Conservation (phyloP, 2,113 vertebrate genomes). For the Pseudopipra pipra region DNA sequence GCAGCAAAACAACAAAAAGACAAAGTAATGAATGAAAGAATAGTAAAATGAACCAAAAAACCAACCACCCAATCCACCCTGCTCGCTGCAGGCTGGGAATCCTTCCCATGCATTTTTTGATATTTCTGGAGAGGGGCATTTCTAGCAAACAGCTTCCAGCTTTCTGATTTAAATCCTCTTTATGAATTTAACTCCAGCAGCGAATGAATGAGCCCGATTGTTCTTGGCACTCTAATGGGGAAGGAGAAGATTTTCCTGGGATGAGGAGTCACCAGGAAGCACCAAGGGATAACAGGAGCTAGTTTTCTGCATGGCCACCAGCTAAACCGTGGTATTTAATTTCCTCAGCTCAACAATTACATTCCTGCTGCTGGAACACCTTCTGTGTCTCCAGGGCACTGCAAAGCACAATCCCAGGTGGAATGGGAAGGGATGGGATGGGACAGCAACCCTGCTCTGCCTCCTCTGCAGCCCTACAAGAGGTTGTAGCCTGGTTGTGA, state of each 20-base stretch:
- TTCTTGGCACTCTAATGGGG: background rate
- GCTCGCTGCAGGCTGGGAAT: background rate
- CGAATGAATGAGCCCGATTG: background rate
- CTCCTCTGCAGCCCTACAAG: background rate
- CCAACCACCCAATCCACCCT: too few relatives aligned
- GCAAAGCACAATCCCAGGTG: background rate
- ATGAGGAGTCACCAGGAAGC: background rate
- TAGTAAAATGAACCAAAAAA: background rate
- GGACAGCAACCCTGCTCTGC: background rate
- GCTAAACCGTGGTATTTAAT: background rate
- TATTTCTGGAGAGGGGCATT: background rate
- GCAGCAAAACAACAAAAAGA: background rate
- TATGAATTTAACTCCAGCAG: rapidly evolving
- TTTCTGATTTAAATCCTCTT: background rate
- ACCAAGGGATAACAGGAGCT: background rate
- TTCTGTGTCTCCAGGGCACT: background rate
- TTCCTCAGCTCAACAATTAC: rapidly evolving
- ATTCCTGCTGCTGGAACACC: background rate
- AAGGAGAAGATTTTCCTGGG: background rate
- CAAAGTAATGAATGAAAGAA: background rate
- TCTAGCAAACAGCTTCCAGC: background rate
- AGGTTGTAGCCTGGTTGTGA: background rate
- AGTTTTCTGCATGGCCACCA: background rate
- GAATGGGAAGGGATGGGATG: background rate
- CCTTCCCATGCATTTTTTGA: background rate